phyloP scores from a whole-genome alignment of 1,140 invertebrate species.

The Berghia stephanieae region DNA sequence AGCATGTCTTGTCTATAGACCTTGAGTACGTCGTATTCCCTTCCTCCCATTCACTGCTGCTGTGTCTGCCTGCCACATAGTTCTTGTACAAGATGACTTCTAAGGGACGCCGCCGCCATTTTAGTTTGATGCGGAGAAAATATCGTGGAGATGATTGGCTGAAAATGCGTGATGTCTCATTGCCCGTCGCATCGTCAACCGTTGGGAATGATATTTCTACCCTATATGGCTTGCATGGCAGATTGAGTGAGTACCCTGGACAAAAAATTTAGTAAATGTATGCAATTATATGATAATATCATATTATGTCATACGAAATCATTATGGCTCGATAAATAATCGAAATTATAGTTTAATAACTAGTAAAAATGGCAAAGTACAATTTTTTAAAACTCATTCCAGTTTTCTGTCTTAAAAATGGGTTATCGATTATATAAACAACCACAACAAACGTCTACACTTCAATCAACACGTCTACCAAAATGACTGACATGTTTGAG shows the following conservation, averaged over 20 bases:
- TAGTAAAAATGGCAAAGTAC: too few relatives aligned
- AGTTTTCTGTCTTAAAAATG: too few relatives aligned
- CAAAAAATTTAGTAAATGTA: too few relatives aligned
- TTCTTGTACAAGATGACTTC: background rate
- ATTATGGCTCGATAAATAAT: too few relatives aligned
- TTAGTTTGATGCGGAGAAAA: background rate
- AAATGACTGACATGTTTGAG: too few relatives aligned
- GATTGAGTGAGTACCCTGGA: background rate
- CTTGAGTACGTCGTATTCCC: constrained; percentile 41
- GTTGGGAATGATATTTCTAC: background rate
- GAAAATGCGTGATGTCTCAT: background rate
- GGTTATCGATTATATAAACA: too few relatives aligned
- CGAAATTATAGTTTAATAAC: too few relatives aligned
- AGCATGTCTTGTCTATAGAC: constrained; percentile 33
- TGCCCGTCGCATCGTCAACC: background rate
- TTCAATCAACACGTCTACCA: too few relatives aligned
- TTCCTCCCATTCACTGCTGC: background rate
- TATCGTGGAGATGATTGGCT: background rate
- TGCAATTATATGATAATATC: too few relatives aligned
- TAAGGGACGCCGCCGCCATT: background rate
- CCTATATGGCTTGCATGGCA: background rate
- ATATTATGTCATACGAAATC: too few relatives aligned
- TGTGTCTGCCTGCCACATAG: background rate
- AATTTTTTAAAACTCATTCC: too few relatives aligned
- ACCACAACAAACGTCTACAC: too few relatives aligned